phyloP scores from a whole-genome alignment of 2,113 vertebrate genomes.

The Diglossa brunneiventris region DNA sequence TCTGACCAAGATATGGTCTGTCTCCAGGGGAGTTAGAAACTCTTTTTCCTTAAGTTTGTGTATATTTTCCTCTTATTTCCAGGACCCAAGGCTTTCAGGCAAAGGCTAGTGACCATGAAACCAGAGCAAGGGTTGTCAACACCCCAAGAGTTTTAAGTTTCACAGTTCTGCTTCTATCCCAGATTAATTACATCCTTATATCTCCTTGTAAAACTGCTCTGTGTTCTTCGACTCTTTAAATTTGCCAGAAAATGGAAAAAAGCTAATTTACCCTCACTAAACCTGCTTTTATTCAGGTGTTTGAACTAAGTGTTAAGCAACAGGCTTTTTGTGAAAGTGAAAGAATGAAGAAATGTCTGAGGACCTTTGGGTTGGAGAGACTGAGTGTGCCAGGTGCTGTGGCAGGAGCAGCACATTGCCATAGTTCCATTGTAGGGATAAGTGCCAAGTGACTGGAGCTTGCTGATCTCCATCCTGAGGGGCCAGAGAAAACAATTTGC shows the following conservation, averaged over 20 bases:
- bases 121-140: not conserved
- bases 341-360: not conserved
- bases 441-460: not conserved
- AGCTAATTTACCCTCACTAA: not conserved
- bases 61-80: not conserved
- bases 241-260: not conserved
- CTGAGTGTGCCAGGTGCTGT: too few species aligned
- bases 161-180: not conserved
- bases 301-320: not conserved
- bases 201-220: not conserved
- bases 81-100: not conserved
- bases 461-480: not conserved
- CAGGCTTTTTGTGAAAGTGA: not conserved
- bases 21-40: not conserved
- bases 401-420: not conserved
- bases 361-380: not conserved
- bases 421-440: fast-evolving
- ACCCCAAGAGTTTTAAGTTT: not conserved
- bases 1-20: not conserved
- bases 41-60: not conserved
- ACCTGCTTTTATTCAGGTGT: not conserved
- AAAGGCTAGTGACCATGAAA: not conserved
- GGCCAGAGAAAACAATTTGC: not conserved
- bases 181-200: not conserved
- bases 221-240: not conserved